Evolutionary conservation across 2,888 invertebrate species (phyloP).

Genomic region (Nebria brevicollis): DNA sequence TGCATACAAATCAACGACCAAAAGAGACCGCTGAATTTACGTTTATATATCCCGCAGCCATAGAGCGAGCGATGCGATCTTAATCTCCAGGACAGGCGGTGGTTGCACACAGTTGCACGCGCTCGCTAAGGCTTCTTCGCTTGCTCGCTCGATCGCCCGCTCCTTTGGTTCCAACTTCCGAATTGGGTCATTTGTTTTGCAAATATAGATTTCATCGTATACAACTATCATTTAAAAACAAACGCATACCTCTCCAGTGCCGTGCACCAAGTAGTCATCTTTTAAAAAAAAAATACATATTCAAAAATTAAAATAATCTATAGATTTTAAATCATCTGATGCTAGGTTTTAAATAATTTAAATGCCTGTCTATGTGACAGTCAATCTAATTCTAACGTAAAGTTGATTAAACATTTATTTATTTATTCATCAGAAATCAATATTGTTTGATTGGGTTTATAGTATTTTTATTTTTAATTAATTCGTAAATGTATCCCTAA

Average conservation of each 20-base stretch:
- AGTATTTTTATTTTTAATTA: too few relatives aligned
- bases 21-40: constrained; percentile 58
- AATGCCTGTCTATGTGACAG: too few relatives aligned
- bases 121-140: background rate
- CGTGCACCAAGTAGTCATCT: constrained; percentile 3
- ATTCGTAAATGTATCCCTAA: background rate
- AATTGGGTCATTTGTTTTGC: constrained; percentile 57
- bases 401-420: too few relatives aligned
- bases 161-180: constrained; percentile 50
- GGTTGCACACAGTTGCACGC: constrained; percentile 2
- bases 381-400: too few relatives aligned
- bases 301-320: background rate
- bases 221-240: constrained; percentile 35
- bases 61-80: constrained; percentile 55
- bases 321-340: background rate
- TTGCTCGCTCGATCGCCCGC: constrained; percentile 25
- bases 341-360: background rate
- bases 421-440: too few relatives aligned
- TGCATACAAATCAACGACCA: constrained; percentile 57
- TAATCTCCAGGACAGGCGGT: constrained; percentile 50
- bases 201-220: constrained; percentile 47
- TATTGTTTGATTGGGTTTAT: too few relatives aligned
- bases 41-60: constrained; percentile 50
- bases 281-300: too few relatives aligned
- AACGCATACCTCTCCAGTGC: constrained; percentile 44